These are phyloP conservation scores for Prunella himalayana DNA, from an alignment of 2,113 vertebrate species.

Conservation along the genomic window DNA sequence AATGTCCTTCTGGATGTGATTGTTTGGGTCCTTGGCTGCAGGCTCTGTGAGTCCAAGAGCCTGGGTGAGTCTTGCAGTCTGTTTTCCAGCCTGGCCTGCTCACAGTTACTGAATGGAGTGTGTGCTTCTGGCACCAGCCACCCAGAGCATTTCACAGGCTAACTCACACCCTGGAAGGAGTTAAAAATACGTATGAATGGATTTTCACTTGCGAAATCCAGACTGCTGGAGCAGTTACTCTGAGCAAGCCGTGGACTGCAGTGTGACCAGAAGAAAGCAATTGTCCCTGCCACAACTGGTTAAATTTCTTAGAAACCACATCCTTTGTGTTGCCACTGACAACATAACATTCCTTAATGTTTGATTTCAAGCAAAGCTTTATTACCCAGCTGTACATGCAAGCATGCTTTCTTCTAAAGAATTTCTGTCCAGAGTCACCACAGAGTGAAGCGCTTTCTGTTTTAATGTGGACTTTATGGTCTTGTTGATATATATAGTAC, in stretches of 20 bases:
- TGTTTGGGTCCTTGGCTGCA: neutral
- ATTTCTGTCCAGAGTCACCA: neutral
- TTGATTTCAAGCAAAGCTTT: conserved; percentile 32
- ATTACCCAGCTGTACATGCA: conserved; percentile 8
- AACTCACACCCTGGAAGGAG: neutral
- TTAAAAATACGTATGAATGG: neutral
- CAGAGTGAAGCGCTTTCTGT: neutral
- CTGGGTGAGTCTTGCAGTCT: neutral
- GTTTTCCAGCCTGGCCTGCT: neutral
- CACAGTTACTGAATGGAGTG: neutral
- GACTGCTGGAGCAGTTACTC: neutral
- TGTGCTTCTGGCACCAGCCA: neutral
- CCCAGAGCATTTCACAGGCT: neutral
- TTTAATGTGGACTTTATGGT: neutral
- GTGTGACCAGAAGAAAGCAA: conserved; percentile 3
- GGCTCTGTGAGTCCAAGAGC: neutral
- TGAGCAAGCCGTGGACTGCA: neutral
- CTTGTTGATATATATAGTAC: neutral
- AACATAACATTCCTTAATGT: conserved; percentile 49
- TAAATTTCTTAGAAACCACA: conserved; percentile 51
- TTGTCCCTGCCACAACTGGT: conserved; percentile 27
- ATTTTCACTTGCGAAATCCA: neutral
- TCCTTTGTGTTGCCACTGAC: conserved; percentile 46
- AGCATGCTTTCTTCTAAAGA: neutral
- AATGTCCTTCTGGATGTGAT: neutral